Evolutionary conservation across 2,113 vertebrate genomes (phyloP).

Genomic region (Myotis brandtii): DNA sequence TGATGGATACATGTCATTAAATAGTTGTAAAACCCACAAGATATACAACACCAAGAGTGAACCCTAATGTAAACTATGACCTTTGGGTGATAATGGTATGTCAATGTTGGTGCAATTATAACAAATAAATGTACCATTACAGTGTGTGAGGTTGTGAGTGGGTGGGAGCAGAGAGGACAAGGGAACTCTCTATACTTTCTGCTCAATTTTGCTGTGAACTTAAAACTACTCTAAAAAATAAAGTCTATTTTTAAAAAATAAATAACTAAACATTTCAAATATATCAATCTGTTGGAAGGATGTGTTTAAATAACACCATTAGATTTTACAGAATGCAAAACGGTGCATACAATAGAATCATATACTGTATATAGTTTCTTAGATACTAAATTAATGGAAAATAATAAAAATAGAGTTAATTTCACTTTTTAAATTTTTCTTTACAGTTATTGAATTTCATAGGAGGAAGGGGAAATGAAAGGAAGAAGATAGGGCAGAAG

Average conservation of each 20-base stretch:
- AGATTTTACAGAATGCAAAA: conserved; percentile 9
- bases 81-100: neutral
- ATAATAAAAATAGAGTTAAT: neutral
- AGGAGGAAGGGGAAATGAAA: neutral
- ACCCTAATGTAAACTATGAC: neutral
- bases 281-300: neutral
- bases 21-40: neutral
- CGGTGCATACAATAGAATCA: neutral
- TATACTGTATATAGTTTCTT: neutral
- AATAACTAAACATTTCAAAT: neutral
- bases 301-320: neutral
- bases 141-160: neutral
- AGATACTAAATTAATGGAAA: conserved; percentile 46
- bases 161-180: neutral
- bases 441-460: conserved; percentile 34
- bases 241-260: neutral
- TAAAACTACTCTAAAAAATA: neutral
- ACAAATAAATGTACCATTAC: neutral
- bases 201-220: neutral
- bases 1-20: neutral
- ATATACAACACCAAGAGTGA: neutral
- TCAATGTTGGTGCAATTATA: neutral
- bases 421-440: conserved; percentile 48
- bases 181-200: neutral
- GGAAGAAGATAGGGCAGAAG: neutral